A percentile compares a stretch with the other conserved stretches of the same genome.
phyloP scores from a whole-genome alignment of 53 echinoderm and acorn worm species.

The Holothuria scabra region DNA sequence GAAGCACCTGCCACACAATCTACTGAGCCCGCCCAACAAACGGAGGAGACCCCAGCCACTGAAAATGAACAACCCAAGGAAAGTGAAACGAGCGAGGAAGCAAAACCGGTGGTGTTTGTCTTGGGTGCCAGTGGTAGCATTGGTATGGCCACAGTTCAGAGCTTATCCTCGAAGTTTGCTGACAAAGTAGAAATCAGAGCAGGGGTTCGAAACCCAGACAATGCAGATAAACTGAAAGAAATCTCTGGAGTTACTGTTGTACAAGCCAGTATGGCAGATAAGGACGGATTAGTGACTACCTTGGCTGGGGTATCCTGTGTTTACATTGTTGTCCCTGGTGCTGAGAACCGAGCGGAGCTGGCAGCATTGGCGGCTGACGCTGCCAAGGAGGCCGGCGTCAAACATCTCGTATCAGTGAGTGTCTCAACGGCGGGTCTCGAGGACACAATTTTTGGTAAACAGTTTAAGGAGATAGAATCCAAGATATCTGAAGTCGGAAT shows the following conservation, averaged over 20 bases:
- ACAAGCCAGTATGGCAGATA: constrained; percentile 46
- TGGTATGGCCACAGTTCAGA: constrained; percentile 47
- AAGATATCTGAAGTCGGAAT: constrained; percentile 3
- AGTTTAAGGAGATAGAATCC: constrained; percentile 30
- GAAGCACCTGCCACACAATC: too few species aligned
- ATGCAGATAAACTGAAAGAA: constrained; percentile 22
- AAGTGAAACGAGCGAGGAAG: background rate
- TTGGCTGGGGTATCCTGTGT: constrained; percentile 31
- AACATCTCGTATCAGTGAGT: constrained; percentile 39
- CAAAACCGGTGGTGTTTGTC: constrained; percentile 49
- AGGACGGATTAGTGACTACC: constrained; percentile 10
- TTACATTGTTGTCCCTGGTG: constrained; percentile 39
- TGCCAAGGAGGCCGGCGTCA: constrained; percentile 53
- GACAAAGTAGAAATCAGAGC: constrained; percentile 50
- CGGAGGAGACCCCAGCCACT: too few species aligned
- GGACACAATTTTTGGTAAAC: constrained; percentile 45
- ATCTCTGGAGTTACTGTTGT: constrained; percentile 43
- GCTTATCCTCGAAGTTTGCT: constrained; percentile 42
- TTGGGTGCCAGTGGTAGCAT: constrained; percentile 35
- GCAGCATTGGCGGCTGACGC: constrained; percentile 21
- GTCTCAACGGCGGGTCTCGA: background rate
- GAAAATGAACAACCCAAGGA: too few species aligned
- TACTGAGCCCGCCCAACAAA: too few species aligned
- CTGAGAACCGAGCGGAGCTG: constrained; percentile 43
- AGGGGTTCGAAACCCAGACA: constrained; percentile 40